Evolutionary conservation across 2,113 vertebrate species (phyloP), one percentile per base, ranked within the genome.

Genomic region (Cololabis saira): DNA sequence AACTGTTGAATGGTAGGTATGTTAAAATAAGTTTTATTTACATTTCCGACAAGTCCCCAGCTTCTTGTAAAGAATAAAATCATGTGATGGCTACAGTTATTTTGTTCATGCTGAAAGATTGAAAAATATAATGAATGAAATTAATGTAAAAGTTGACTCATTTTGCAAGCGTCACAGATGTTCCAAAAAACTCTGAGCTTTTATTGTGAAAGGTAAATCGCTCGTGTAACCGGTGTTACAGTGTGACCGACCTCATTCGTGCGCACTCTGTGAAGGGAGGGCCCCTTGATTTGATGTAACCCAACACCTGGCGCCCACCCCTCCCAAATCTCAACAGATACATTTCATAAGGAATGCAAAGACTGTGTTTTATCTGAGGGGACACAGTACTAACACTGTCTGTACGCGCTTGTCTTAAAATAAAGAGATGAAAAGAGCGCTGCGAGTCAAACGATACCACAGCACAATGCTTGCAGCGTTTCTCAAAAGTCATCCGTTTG

Each of bases 251-350:
- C 24, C 37, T 51, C 4, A 27, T 2, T 27, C 11, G 19, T 18
- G 17, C 42, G 30, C n/a, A 13, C 43, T 47, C 12, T 17, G 40
- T 14, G 44, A 61, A 82, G 83, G 91, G 85, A 89, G 89, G 91
- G 78, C 85, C 69, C 68, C 80, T 76, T 72, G 84, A 83, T 87
- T 89, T 74, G 81, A 77, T 87, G 91, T 87, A 92, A 92, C 91
- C 83, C 86, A 91, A 91, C 88, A 94, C 92, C 88, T 85, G 86
- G 82, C 84, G 78, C 89, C 82, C 87, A 86, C 85, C 88, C 86
- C 79, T 90, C 89, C 89, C 81, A 81, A 89, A 91, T 90, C 89
- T 89, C 76, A 80, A 85, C 87, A 90, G 89, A 91, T 90, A 87
- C 72, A 86, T 91, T 91, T 89, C 90, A 84, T 71, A 76, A 86